Base-by-base conservation (phyloP, 2,888 invertebrate genomes). In the Hydrotaea cyrtoneurina region DNA sequence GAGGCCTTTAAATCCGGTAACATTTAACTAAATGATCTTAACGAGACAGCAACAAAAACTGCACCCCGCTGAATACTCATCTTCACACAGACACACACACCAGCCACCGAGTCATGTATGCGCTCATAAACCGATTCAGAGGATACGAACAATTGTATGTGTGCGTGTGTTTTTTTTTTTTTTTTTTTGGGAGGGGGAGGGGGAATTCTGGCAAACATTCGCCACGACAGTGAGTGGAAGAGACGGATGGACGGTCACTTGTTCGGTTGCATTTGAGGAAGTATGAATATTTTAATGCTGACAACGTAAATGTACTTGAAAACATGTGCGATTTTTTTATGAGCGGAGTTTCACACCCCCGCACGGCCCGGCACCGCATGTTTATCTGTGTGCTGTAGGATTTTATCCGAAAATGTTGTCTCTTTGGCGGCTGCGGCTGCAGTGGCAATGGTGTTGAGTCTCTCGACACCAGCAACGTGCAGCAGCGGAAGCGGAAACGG, bases 221-320 rank as follows among this genome's bases (percentile, higher is more conserved):
- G 62, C 57, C 74, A 15, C 15, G 13, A 43, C 43, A 13, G 13
- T 43, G 13, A 10, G 43, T 7, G 10, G 4, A 31, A 31, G 3
- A 31, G 31, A 31, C 31, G 31, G 2, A 31, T 31, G 31, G 31
- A 31, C 57, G 11, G 31, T 4, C 19, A 57, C 8, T 7, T 4
- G 10, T 2, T 5, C 19, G 11, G 23, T 21, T 7, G 23, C 57
- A 21, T 57, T 21, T 57, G 5, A n/a, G 31, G 15, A 50, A 21
- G 19, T 36, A 55, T 77, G 46, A 64, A 77, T 79, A 81, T 74
- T 79, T 82, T 73, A 86, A 84, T 84, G 86, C 86, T 86, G 86
- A 84, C 82, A 86, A 83, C 78, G 84, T 83, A 81, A 81, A 83
- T 72, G 75, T 64, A 85, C 66, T 82, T 85, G 64, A 57, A 74